Evolutionary conservation across 2,797 vertebrate species (phyloP), one percentile per base, ranked within the genome.

Genomic region (Malacoctenus gilli): DNA sequence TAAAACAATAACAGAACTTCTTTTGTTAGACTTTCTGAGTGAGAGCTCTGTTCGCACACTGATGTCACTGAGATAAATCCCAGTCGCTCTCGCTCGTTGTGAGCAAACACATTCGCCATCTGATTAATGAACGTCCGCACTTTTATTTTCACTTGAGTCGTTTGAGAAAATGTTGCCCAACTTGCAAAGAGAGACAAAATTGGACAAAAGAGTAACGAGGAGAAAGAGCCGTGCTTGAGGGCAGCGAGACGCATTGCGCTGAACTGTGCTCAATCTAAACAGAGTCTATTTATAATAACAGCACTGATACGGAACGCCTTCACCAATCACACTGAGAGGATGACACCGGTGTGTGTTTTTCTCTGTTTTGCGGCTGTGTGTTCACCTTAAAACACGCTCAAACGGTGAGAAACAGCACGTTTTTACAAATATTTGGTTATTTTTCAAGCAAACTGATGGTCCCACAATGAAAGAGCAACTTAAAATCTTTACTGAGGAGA

Each of bases 201-300:
- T 64, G 71, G 41, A n/a, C n/a, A n/a, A n/a, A n/a, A n/a, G n/a
- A n/a, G n/a, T n/a, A n/a, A n/a, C 34, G 35, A 53, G 8, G 18
- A 40, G 18, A 57, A 52, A 57, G 20, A 59, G 35, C 12, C 35
- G 39, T 61, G 32, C 36, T 65, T 68, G 40, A 51, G 21, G 19
- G 25, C 13, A 42, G 55, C 5, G 14, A 47, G 64, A 56, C 36
- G 34, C 31, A 60, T 51, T 58, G n/a, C n/a, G n/a, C 36, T 54
- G 16, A 7, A 52, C 21, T 47, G 25, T 10, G 38, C 35, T n/a
- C 42, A 41, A 62, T 64, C 35, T 47, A 58, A 63, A 51, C 4
- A 34, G 34, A 52, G 72, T 21, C 37, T 49, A 59, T 63, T 51
- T 43, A 44, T 54, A 56, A 55, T 54, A 60, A 23, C 55, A 51